Base-by-base conservation (phyloP, 2,113 vertebrate genomes). In the Ceyx melanurus region DNA sequence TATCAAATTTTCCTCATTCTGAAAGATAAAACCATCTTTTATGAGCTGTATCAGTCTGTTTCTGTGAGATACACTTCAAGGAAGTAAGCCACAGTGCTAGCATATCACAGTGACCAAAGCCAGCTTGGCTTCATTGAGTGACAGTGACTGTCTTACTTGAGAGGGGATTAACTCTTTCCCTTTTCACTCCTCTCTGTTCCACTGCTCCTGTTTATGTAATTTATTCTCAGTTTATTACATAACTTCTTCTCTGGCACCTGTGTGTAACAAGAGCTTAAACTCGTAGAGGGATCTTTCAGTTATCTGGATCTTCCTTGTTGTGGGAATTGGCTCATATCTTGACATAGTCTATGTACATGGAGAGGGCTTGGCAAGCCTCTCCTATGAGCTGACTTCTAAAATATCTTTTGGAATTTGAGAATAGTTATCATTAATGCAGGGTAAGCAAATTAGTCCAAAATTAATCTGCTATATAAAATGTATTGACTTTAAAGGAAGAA, bases 151-250 rank as follows among this genome's bases (percentile, higher is more conserved):
- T 51, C 48, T 71, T 62, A 45, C 51, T 51, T 35, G 51, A 40
- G 60, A 88, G 64, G 26, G 17, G 13, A 62, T 73, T 23, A 65
- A 29, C 46, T 83, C 50, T 0, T 1, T 85, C 54, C 43, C 57
- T 94, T 77, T 82, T 66, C 4, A 0, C 50, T 88, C 56, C 17
- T 79, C 61, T 73, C 25, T 62, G 23, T 92, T 50, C 35, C 31
- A 46, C n/a, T 70, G 54, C 82, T 86, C 62, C 80, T 92, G 71
- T 94, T 87, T 76, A 84, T 87, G 60, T 82, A 76, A 86, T 75
- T 90, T 84, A 73, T 57, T 88, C 50, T 76, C 57, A 42, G 67
- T 82, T 72, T 91, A 48, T 81, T 94, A 73, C 43, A 14, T 94
- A 91, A 91, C 48, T 64, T 75, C 35, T 84, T 89, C 48, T 70